Percentiles rank a stretch among this genome's conserved stretches.
These are phyloP conservation scores for Glaucopsyche alexis DNA, from an alignment of 2,888 invertebrate species.

Conservation along the genomic window DNA sequence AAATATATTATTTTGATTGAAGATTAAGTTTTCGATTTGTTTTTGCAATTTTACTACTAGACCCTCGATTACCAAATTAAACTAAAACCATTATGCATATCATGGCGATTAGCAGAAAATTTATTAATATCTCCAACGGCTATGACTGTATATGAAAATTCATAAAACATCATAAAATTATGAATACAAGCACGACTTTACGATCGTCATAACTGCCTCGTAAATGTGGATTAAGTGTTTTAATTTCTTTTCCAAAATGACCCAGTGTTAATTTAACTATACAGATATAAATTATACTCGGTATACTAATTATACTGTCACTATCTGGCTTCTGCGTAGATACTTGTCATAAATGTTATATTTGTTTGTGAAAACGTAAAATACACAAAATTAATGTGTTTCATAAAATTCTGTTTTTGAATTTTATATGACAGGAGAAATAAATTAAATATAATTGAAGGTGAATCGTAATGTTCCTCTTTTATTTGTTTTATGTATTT, in stretches of 20 bases:
- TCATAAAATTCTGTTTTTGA: constrained; percentile 59
- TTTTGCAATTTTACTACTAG: not conserved
- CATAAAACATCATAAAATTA: constrained; percentile 49
- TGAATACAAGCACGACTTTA: constrained; percentile 64
- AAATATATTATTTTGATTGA: too few relatives aligned
- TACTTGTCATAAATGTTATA: constrained; percentile 67
- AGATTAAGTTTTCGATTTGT: too few relatives aligned
- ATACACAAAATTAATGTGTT: constrained; percentile 41
- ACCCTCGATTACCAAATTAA: not conserved
- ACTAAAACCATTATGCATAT: not conserved
- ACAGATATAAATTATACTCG: constrained; percentile 18
- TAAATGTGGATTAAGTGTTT: constrained; percentile 76
- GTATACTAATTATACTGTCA: constrained; percentile 66
- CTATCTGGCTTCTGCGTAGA: constrained; percentile 62
- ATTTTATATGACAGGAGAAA: constrained; percentile 32
- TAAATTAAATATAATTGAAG: constrained; percentile 7
- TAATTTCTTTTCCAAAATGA: constrained; percentile 74
- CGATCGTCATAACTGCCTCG: constrained; percentile 74
- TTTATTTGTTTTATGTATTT: constrained; percentile 7
- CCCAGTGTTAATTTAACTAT: constrained; percentile 72
- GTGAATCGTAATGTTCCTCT: not conserved
- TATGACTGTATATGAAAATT: constrained; percentile 36
- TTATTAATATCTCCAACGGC: constrained; percentile 10
- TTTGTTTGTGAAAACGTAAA: constrained; percentile 58
- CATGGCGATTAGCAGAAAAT: not conserved